Evolutionary conservation across 1,140 invertebrate genomes (phyloP).

Genomic region (Drosophila equinoxialis): DNA sequence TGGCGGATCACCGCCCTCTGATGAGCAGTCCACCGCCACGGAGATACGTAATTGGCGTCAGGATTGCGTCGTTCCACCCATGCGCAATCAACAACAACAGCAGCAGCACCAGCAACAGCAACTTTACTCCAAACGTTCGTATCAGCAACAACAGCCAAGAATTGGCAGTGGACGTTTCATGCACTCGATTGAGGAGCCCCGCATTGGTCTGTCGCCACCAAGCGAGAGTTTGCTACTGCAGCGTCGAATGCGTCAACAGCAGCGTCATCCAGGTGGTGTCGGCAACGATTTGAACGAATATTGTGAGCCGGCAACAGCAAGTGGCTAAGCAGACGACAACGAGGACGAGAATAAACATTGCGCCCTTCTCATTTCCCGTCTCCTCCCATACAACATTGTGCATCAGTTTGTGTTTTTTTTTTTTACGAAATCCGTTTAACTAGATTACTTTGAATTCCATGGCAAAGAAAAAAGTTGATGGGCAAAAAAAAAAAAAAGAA

Average conservation of each 20-base stretch:
- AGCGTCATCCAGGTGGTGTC: slow-evolving; percentile 32
- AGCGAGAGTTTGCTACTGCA: slow-evolving; percentile 92
- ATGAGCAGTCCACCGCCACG: slow-evolving; percentile 56
- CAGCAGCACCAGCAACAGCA: slow-evolving; percentile 28
- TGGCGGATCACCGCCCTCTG: slow-evolving; percentile 72
- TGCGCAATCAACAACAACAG: slow-evolving; percentile 35
- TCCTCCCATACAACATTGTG: not conserved
- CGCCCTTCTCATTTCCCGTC: slow-evolving; percentile 9
- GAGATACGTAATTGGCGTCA: slow-evolving; percentile 31
- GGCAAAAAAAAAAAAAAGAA: slow-evolving; percentile 17
- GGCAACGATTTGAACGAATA: slow-evolving; percentile 63
- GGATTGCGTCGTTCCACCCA: slow-evolving; percentile 67
- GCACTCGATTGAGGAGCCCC: slow-evolving; percentile 56
- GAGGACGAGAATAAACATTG: not conserved
- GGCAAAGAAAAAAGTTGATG: slow-evolving; percentile 18
- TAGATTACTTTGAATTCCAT: slow-evolving; percentile 48
- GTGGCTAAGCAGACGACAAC: slow-evolving; percentile 49
- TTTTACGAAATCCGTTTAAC: slow-evolving; percentile 19
- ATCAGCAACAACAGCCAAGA: slow-evolving; percentile 47
- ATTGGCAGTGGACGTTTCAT: slow-evolving; percentile 66
- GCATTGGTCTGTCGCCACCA: slow-evolving; percentile 92
- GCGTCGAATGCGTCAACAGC: slow-evolving; percentile 85
- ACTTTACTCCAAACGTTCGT: slow-evolving; percentile 16
- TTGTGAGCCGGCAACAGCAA: slow-evolving; percentile 75
- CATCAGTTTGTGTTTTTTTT: slow-evolving; percentile 10